Evolutionary conservation across 2,113 vertebrate species (phyloP).

Genomic region (Zapornia atra): DNA sequence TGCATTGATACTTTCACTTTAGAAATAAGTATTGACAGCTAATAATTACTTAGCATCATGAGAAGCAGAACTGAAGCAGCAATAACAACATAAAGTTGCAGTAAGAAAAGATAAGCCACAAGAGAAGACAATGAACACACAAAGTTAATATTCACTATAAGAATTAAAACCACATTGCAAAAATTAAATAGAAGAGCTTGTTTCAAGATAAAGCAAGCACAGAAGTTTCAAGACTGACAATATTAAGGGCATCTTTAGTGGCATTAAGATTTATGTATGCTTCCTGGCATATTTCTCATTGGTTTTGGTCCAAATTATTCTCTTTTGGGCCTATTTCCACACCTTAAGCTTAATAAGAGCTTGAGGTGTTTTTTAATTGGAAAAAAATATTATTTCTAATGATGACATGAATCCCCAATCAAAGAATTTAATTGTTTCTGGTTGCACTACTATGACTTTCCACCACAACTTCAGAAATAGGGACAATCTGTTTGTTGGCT

Average conservation of each 20-base stretch:
- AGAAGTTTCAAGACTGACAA: not conserved
- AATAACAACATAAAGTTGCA: not conserved
- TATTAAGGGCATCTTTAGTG: not conserved
- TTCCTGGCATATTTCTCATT: not conserved
- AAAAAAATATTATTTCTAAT: not conserved
- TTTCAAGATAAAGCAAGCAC: not conserved
- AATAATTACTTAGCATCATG: not conserved
- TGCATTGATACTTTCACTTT: not conserved
- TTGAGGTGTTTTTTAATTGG: not conserved
- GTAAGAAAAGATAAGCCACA: not conserved
- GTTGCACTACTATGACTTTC: not conserved
- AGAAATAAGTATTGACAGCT: constrained; percentile 3
- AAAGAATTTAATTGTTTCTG: not conserved
- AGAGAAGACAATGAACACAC: not conserved
- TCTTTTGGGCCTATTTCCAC: not conserved
- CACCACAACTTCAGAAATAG: not conserved
- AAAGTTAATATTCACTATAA: not conserved
- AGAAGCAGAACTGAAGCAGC: not conserved
- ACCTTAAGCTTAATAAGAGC: not conserved
- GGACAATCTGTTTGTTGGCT: not conserved
- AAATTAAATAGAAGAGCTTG: not conserved
- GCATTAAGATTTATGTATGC: not conserved
- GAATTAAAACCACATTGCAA: constrained; percentile 6
- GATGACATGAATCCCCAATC: not conserved
- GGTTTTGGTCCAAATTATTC: not conserved